phyloP scores from a whole-genome alignment of 2,113 vertebrate species.

The Drymodes brunneopygia region DNA sequence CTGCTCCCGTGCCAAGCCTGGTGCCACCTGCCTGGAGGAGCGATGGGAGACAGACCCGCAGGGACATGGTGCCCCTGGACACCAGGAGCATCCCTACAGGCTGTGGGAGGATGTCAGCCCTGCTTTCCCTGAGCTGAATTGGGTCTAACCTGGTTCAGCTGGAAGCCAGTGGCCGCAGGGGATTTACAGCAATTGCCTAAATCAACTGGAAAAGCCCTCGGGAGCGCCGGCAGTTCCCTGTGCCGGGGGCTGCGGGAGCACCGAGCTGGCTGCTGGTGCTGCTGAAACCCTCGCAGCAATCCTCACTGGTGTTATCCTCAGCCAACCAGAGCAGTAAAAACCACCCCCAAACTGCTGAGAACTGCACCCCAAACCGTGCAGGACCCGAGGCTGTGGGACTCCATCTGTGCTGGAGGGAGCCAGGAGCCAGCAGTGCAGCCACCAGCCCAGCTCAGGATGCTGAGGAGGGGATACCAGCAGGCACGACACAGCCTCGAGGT shows the following conservation, averaged over 20 bases:
- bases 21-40: background rate
- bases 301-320: background rate
- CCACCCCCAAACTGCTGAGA: background rate
- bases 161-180: background rate
- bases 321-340: background rate
- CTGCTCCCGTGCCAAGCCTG: background rate
- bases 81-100: background rate
- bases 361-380: background rate
- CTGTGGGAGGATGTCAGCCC: background rate
- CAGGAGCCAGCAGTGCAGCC: background rate
- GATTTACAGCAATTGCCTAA: background rate
- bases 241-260: accelerated
- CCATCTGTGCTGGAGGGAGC: background rate
- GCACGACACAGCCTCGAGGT: accelerated
- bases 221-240: background rate
- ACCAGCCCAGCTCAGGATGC: background rate
- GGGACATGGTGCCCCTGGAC: accelerated
- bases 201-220: background rate
- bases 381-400: background rate
- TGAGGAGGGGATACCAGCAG: accelerated
- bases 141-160: background rate
- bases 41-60: background rate
- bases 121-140: background rate
- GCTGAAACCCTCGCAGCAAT: background rate
- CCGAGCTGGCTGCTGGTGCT: background rate